Base-by-base conservation (phyloP, 92 coral and sea anemone genomes). In the Palythoa heliodiscus region DNA sequence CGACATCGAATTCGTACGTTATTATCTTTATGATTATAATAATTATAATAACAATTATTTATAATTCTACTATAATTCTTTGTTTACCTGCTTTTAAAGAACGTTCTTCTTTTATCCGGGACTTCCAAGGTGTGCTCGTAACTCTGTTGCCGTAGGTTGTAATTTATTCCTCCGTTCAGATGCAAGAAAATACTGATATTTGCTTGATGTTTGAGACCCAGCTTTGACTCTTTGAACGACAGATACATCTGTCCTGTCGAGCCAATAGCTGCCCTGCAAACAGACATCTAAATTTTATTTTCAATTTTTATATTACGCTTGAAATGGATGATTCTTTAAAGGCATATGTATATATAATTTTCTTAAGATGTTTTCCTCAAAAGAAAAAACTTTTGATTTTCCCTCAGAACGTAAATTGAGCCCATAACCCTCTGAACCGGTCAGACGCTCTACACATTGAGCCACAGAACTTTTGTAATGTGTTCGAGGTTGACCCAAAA, bases 201-300 rank as follows among this genome's bases (percentile, higher is more conserved):
- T 24, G 83, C 83, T 48, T 78, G 83, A 19, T 78, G 83, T 40
- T 38, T 78, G 37, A 78, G 85, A n/a, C 92, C 92, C 63, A 86
- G 55, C 73, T 83, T 87, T 16, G 83, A 39, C 13, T 77, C 88
- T 19, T 88, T 79, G 50, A 78, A 85, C 14, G 72, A 77, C 74
- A 86, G 11, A 16, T 70, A 84, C 80, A 84, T 73, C 17, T 72
- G 76, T 19, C 70, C 77, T 40, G 70, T 60, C 3, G 75, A 63
- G 75, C 83, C 73, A 20, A 83, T 77, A 19, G 91, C 68, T 52
- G 87, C 70, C 52, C 91, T 89, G 76, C 1, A 70, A 58, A 48
- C 50, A 43, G 5, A 43, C 3, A 43, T 43, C 8, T 63, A 63
- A n/a, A 3, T n/a, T 63, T 23, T 63, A 63, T n/a, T 63, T 55